Base-by-base conservation (phyloP, 2,888 invertebrate genomes). In the Cordilura impudica region DNA sequence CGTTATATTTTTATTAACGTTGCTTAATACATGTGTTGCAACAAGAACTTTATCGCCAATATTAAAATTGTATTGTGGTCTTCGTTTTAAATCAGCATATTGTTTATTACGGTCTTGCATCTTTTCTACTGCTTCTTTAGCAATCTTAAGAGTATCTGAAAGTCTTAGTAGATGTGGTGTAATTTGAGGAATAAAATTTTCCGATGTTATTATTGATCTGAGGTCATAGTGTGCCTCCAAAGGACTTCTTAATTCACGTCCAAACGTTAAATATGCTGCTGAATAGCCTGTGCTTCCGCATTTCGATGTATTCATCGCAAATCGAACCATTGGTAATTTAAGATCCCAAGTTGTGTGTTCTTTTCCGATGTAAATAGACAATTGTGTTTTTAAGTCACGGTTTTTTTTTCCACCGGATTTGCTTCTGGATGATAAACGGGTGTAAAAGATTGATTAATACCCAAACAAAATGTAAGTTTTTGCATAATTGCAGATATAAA, bases 381-480 rank as follows among this genome's bases (percentile, higher is more conserved):
- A 45, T 39, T 73, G 58, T 0, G 18, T 18, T 45, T 73, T 58
- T 1, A 73, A 6, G 12, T 73, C 73, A n/a, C 73, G 16, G 14
- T 73, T 73, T 7, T 51, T 65, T 4, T 10, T 65, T 87, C 87
- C 0, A 85, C 86, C 0, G 86, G 87, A 53, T 88, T 88, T 0
- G 85, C 84, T 23, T 86, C 83, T 0, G 87, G 88, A 35, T 89
- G 87, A 76, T 88, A 87, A 0, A 86, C 58, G 0, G 87, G 86
- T 1, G 83, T 83, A 23, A 74, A 77, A 0, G 21, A 12, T 54
- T 81, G 81, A 19, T 56, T 8, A 10, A 51, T 65, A 2, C 35
- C 49, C 10, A 65, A 21, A 7, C 39, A 65, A 51, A 8, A 76
- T 0, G 72, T 69, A 0, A 86, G 35, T 43, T 88, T 81, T 58